Percentiles rank a stretch among this genome's conserved stretches.
These are phyloP conservation scores for Nomada flava DNA, from an alignment of 2,888 invertebrate species.

Conservation along the genomic window DNA sequence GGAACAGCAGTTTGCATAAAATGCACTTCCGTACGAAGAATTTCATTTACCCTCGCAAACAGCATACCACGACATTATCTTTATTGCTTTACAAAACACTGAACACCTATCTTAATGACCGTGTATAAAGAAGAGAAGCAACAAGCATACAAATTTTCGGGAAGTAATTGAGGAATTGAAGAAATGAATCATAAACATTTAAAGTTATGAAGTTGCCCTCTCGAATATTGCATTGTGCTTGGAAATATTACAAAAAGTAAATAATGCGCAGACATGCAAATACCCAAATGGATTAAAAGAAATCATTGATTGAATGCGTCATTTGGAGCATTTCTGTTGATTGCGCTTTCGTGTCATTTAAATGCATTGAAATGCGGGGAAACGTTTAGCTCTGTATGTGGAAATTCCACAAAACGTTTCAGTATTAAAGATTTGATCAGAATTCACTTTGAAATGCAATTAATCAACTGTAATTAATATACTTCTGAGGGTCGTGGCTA, in stretches of 20 bases:
- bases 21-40: too few species aligned
- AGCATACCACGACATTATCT: too few species aligned
- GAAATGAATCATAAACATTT: not conserved
- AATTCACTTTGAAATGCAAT: constrained; percentile 6
- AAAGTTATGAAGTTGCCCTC: too few species aligned
- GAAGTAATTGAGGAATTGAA: not conserved
- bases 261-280: constrained; percentile 14
- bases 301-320: constrained; percentile 54
- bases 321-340: constrained; percentile 46
- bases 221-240: not conserved
- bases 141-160: not conserved
- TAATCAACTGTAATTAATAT: not conserved
- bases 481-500: not conserved
- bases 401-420: not conserved
- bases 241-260: constrained; percentile 23
- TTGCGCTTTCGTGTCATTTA: constrained; percentile 51
- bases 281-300: constrained; percentile 38
- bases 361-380: constrained; percentile 17
- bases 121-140: too few species aligned
- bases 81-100: too few species aligned
- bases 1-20: too few species aligned
- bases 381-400: constrained; percentile 12
- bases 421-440: not conserved
- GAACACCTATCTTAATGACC: too few species aligned
- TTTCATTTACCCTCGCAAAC: too few species aligned